phyloP scores from a whole-genome alignment of 2,797 vertebrate genomes.

The Manis pentadactyla region DNA sequence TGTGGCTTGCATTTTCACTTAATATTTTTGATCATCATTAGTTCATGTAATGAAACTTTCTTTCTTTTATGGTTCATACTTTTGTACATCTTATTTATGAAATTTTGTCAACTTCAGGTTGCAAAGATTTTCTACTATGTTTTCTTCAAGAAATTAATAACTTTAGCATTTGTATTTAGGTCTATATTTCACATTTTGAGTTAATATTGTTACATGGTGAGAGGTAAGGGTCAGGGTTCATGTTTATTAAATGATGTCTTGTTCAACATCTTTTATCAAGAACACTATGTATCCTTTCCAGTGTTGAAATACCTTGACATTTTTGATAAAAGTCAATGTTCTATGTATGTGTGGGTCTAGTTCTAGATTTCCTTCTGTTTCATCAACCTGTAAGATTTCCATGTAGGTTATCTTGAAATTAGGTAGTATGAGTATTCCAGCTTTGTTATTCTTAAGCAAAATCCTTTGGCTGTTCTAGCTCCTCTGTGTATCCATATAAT shows the following conservation, averaged over 20 bases:
- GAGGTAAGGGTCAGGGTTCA: not conserved
- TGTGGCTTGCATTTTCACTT: not conserved
- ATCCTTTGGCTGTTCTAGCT: not conserved
- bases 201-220: not conserved
- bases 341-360: not conserved
- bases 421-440: not conserved
- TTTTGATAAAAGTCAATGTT: not conserved
- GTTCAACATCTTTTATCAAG: not conserved
- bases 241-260: not conserved
- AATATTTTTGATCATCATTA: not conserved
- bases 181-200: not conserved
- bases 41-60: not conserved
- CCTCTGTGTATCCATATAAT: not conserved
- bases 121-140: not conserved
- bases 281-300: not conserved
- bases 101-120: not conserved
- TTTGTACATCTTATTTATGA: not conserved
- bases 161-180: not conserved
- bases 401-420: not conserved
- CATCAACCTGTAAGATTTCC: not conserved
- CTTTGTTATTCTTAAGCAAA: not conserved
- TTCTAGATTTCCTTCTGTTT: not conserved
- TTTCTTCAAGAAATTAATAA: not conserved
- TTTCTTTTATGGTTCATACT: not conserved
- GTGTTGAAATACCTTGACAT: not conserved